These are phyloP conservation scores for Neoscelio sp. DNA, from an alignment of 2,888 invertebrate species.

Conservation along the genomic window DNA sequence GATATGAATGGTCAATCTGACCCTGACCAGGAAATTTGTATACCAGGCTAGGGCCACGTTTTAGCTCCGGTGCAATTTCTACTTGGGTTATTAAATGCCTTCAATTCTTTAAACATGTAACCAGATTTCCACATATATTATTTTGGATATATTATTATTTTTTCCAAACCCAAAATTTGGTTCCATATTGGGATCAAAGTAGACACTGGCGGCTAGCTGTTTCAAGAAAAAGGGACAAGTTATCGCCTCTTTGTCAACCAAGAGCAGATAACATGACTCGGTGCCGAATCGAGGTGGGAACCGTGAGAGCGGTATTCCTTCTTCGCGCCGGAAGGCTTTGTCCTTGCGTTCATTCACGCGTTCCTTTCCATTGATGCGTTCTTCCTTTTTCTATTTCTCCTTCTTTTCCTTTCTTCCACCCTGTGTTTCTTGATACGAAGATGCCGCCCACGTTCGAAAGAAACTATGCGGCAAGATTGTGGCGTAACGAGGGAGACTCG, in stretches of 20 bases:
- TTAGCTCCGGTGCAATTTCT: no score
- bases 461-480: constrained; percentile 79
- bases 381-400: constrained; percentile 65
- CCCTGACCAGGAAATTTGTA: no score
- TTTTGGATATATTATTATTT: constrained; percentile 59
- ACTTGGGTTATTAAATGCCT: no score
- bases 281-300: constrained; percentile 71
- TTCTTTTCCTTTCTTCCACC: constrained; percentile 54
- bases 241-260: constrained; percentile 70
- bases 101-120: background rate
- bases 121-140: constrained; percentile 40
- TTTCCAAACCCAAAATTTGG: constrained; percentile 50
- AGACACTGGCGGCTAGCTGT: constrained; percentile 57
- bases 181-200: constrained; percentile 66
- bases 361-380: constrained; percentile 81
- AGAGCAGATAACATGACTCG: constrained; percentile 71
- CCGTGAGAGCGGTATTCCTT: constrained; percentile 82
- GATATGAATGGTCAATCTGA: no score
- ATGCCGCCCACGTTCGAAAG: constrained; percentile 75
- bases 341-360: constrained; percentile 81
- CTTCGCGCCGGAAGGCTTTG: constrained; percentile 72
- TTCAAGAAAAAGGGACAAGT: constrained; percentile 62
- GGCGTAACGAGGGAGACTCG: constrained; percentile 81
- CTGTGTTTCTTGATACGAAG: constrained; percentile 55
- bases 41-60: no score